phyloP scores from a whole-genome alignment of 2,888 invertebrate genomes.

The Halictus ligatus region DNA sequence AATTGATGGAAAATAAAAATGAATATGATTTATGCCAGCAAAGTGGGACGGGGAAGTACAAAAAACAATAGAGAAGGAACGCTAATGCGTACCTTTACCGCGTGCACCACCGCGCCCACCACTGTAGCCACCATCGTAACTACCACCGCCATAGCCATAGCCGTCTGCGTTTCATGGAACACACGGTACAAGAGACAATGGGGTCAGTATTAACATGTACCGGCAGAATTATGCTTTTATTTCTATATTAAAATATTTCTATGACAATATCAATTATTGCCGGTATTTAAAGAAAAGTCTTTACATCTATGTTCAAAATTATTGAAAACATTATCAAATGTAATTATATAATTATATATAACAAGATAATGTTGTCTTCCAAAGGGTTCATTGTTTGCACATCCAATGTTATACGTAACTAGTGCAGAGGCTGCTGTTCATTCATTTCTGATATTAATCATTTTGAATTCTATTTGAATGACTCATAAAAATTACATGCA shows the following conservation, averaged over 20 bases:
- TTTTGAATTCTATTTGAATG: constrained; percentile 28
- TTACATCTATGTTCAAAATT: constrained; percentile 19
- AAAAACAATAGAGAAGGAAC: constrained; percentile 82
- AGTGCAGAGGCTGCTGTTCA: constrained; percentile 66
- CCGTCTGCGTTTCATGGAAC: constrained; percentile 86
- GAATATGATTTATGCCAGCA: constrained; percentile 43
- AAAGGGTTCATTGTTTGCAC: constrained; percentile 65
- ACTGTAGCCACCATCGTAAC: constrained; percentile 94
- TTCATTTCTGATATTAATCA: constrained; percentile 16
- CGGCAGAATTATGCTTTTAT: constrained; percentile 49
- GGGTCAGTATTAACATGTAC: constrained; percentile 73
- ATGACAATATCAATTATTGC: constrained; percentile 33
- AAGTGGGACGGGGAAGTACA: constrained; percentile 65
- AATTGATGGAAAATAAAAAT: constrained; percentile 39
- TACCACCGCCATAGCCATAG: constrained; percentile 94
- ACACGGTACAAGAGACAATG: constrained; percentile 81
- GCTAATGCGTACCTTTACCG: constrained; percentile 91
- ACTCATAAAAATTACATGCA: constrained; percentile 60
- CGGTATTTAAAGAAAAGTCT: constrained; percentile 28
- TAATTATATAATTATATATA: constrained; percentile 23
- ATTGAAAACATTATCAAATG: constrained; percentile 21
- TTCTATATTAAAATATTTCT: constrained; percentile 53
- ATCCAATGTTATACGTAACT: constrained; percentile 36
- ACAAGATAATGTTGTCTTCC: constrained; percentile 49
- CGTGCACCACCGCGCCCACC: constrained; percentile 94